Evolutionary conservation across 1,140 invertebrate species (phyloP).

Genomic region (Drosophila varians): DNA sequence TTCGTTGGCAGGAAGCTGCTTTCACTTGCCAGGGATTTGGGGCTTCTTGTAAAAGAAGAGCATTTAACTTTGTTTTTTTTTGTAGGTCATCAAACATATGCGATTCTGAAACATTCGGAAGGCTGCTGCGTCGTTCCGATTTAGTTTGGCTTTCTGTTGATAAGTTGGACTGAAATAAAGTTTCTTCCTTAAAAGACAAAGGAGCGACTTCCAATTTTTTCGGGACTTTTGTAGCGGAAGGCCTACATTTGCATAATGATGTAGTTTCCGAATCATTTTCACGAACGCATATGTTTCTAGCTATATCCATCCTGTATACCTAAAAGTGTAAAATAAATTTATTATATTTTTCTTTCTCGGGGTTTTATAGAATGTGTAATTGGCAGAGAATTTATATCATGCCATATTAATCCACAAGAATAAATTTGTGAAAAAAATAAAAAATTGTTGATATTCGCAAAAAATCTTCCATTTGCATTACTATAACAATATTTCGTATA

Average conservation of each 20-base stretch:
- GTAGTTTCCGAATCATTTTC: slow-evolving; percentile 62
- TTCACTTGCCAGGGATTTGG: slow-evolving; percentile 51
- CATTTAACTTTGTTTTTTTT: not conserved
- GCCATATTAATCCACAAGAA: too few relatives aligned
- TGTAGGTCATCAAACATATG: slow-evolving; percentile 49
- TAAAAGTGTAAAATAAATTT: slow-evolving; percentile 8
- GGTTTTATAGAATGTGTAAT: not conserved
- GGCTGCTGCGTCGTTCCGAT: slow-evolving; percentile 65
- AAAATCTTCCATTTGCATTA: not conserved
- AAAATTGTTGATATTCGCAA: not conserved
- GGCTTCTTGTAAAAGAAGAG: not conserved
- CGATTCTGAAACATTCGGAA: slow-evolving; percentile 68
- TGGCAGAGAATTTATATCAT: too few relatives aligned
- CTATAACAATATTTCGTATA: too few relatives aligned
- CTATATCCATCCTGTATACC: slow-evolving; percentile 92
- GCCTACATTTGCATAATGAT: slow-evolving; percentile 15
- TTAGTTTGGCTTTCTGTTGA: slow-evolving; percentile 25
- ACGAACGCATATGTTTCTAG: slow-evolving; percentile 88
- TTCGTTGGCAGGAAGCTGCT: slow-evolving; percentile 48
- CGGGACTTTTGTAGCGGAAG: slow-evolving; percentile 2
- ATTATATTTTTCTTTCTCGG: not conserved
- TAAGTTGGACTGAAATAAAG: slow-evolving; percentile 24
- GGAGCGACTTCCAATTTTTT: not conserved
- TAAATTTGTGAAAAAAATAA: too few relatives aligned
- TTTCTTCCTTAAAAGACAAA: slow-evolving; percentile 31